Base-by-base conservation (phyloP, 2,797 vertebrate genomes). In the Hozukius guyotensis region DNA sequence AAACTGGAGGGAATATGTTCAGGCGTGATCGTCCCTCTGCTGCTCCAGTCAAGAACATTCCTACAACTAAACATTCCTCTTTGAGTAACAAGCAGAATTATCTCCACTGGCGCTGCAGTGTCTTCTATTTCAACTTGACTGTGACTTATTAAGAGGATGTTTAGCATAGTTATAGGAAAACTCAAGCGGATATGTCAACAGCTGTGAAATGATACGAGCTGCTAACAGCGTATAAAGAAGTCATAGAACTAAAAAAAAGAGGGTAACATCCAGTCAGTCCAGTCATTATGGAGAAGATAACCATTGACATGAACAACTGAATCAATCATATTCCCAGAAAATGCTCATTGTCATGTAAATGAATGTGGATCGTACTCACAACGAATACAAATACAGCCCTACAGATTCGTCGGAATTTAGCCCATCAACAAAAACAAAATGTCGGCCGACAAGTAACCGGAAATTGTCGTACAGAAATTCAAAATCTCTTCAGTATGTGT, bases 1-100 rank as follows among this genome's bases (percentile, higher is more conserved):
- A 55, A 55, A 67, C 10, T 22, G 12, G 61, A 18, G 61, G 46
- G 46, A 74, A 77, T 63, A 72, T 87, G 49, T 77, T 2, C 13
- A 29, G 60, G 55, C 67, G n/a, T 46, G 53, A 69, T 79, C 29
- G 5, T 65, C 24, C 61, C 12, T 70, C 52, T 2, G 42, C 75
- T n/a, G 77, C 65, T 49, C 3, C 3, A 31, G 14, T 64, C 52
- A 36, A 32, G 0, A 46, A 7, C 12, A 34, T 14, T 29, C 56
- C 59, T 6, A 20, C 27, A 5, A 34, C 25, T 32, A 6, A 38
- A 42, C 8, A 64, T 42, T 71, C 53, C 76, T 81, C 72, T 34
- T 18, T n/a, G 11, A 67, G 52, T 8, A 65, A 36, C 65, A 34
- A 57, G 57, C 20, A 24, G 64, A 65, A 31, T 63, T 11, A 53